Conservation (phyloP, 2,113 vertebrate species). For the Oriolus oriolus region DNA sequence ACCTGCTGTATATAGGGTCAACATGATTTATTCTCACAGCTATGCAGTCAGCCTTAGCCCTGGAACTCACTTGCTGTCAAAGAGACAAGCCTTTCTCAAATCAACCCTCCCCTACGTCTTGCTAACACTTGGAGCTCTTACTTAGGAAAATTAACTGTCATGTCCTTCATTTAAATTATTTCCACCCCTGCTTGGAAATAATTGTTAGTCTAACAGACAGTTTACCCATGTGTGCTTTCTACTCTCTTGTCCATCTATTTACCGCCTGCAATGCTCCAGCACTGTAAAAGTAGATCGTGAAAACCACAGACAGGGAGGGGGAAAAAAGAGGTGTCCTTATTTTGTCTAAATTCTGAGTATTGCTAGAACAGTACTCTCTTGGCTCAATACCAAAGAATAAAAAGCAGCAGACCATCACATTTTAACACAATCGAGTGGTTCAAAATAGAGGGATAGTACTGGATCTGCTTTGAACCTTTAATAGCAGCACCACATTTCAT, state of each 20-base stretch:
- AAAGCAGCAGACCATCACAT: constrained; percentile 29
- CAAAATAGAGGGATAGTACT: neutral
- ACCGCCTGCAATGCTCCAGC: neutral
- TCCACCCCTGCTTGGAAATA: neutral
- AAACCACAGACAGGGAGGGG: neutral
- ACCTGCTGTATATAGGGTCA: neutral
- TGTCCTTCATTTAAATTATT: neutral
- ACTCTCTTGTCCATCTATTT: neutral
- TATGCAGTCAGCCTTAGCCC: neutral
- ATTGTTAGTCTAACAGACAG: neutral
- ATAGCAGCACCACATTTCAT: constrained; percentile 26
- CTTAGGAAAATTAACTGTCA: neutral
- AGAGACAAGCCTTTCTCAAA: neutral
- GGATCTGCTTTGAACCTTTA: neutral
- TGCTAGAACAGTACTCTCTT: neutral
- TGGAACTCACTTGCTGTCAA: neutral
- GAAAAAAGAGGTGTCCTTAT: neutral
- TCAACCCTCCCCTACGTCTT: neutral
- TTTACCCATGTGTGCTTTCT: neutral
- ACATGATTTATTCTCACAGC: neutral
- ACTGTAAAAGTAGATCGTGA: neutral
- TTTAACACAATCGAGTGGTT: neutral
- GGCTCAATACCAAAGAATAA: neutral
- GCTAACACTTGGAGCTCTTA: neutral
- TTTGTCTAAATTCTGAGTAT: constrained; percentile 19